These are phyloP conservation scores for Chiridota heheva DNA, from an alignment of 35 echinoderm and acorn worm genomes.

Conservation along the genomic window DNA sequence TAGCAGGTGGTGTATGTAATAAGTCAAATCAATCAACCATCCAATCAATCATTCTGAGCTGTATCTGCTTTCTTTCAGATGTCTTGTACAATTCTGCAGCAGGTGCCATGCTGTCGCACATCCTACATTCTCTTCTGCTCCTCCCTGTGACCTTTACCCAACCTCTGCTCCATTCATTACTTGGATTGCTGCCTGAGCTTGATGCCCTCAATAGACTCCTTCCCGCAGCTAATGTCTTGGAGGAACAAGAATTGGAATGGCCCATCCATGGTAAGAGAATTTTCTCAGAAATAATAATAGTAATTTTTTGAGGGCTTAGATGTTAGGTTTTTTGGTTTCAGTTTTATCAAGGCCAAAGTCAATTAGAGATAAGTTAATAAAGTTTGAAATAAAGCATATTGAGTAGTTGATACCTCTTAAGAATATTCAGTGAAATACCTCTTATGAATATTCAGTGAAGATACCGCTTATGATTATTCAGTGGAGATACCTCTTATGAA, in stretches of 20 bases:
- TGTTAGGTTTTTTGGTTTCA: too few relatives aligned
- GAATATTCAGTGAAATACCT: too few relatives aligned
- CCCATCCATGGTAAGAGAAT: slow-evolving; percentile 73
- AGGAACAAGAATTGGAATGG: slow-evolving; percentile 97
- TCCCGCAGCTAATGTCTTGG: slow-evolving; percentile 71
- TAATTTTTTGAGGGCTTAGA: not conserved
- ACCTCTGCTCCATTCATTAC: slow-evolving; percentile 69
- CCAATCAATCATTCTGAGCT: not conserved
- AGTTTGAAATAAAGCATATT: too few relatives aligned
- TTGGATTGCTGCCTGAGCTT: slow-evolving; percentile 79
- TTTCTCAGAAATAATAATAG: not conserved
- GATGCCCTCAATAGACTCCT: slow-evolving; percentile 80
- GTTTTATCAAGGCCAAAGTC: too few relatives aligned
- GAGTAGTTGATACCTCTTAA: too few relatives aligned
- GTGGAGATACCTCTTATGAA: too few relatives aligned
- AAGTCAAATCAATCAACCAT: not conserved
- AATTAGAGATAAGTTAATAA: too few relatives aligned
- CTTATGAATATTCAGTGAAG: too few relatives aligned
- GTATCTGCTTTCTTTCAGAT: slow-evolving; percentile 38
- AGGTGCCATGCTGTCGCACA: slow-evolving; percentile 90
- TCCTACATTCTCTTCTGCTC: slow-evolving; percentile 82
- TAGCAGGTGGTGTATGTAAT: not conserved
- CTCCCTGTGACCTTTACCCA: slow-evolving; percentile 77
- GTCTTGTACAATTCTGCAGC: slow-evolving; percentile 88
- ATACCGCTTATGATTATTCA: too few relatives aligned